Evolutionary conservation across 2,888 invertebrate species (phyloP).

Genomic region (Tridacna gigas): DNA sequence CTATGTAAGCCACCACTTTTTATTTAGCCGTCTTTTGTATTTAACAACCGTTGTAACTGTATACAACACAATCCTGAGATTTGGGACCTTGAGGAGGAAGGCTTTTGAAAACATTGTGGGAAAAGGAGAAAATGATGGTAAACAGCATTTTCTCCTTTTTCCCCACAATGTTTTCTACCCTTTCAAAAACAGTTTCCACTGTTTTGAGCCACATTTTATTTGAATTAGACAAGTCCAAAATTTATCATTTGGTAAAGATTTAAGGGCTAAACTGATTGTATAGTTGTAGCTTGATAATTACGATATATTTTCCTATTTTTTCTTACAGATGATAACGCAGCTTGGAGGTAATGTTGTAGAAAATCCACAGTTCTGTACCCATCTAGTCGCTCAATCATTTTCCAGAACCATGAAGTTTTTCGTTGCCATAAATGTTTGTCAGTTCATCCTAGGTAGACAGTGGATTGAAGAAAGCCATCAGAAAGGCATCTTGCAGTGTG

Average conservation of each 20-base stretch:
- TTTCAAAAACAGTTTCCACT: too few relatives aligned
- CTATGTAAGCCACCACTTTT: too few relatives aligned
- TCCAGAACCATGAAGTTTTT: conserved; percentile 94
- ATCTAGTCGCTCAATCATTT: conserved; percentile 91
- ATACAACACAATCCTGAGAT: too few relatives aligned
- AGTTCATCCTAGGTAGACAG: conserved; percentile 91
- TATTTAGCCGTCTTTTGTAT: too few relatives aligned
- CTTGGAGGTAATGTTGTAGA: conserved; percentile 93
- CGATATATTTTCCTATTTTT: not conserved
- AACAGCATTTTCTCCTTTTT: not conserved
- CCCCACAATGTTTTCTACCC: not conserved
- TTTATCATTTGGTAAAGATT: too few relatives aligned
- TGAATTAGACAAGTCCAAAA: too few relatives aligned
- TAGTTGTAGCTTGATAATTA: too few relatives aligned
- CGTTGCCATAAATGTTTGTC: conserved; percentile 92
- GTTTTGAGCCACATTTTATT: too few relatives aligned
- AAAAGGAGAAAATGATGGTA: not conserved
- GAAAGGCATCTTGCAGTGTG: conserved; percentile 91
- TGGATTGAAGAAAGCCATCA: conserved; percentile 94
- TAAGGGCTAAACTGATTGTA: too few relatives aligned
- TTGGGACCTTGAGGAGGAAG: too few relatives aligned
- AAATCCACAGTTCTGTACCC: conserved; percentile 92
- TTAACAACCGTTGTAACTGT: too few relatives aligned
- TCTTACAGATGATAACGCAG: conserved; percentile 88
- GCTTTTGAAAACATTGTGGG: too few relatives aligned